A percentile compares a stretch with the other conserved stretches of the same genome.
These are phyloP conservation scores for Ovis canadensis DNA, from an alignment of 2,113 vertebrate species.

Conservation along the genomic window DNA sequence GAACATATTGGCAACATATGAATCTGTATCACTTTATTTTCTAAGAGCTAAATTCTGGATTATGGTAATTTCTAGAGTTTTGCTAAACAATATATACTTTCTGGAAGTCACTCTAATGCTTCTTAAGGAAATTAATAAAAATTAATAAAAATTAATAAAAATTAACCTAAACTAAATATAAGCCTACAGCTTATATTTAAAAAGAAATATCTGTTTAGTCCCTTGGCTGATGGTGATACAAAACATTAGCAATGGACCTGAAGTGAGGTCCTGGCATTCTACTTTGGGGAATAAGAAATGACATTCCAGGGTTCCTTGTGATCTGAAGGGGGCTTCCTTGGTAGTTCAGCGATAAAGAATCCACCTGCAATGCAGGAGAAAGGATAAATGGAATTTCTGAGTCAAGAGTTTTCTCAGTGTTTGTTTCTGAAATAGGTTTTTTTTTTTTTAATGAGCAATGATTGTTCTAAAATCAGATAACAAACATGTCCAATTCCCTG, in stretches of 20 bases:
- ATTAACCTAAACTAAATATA: background rate
- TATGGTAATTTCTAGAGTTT: background rate
- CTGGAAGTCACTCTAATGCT: background rate
- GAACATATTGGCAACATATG: background rate
- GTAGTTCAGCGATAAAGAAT: background rate
- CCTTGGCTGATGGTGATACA: background rate
- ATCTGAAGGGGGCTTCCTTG: background rate
- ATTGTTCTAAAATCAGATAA: background rate
- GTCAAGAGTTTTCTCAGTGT: background rate
- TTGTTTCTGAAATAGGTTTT: background rate
- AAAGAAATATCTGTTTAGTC: background rate
- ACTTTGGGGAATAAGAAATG: background rate
- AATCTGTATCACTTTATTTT: background rate
- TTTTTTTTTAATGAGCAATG: background rate
- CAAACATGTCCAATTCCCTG: background rate
- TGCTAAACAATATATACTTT: background rate
- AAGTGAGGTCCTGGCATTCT: background rate
- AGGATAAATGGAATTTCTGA: background rate
- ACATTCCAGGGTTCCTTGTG: background rate
- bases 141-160: background rate
- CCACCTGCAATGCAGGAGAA: background rate
- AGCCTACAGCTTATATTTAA: background rate
- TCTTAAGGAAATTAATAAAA: background rate
- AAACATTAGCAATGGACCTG: background rate
- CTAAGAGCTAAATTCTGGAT: background rate